phyloP scores from a whole-genome alignment of 2,888 invertebrate genomes.

The Ophioninae sp. region DNA sequence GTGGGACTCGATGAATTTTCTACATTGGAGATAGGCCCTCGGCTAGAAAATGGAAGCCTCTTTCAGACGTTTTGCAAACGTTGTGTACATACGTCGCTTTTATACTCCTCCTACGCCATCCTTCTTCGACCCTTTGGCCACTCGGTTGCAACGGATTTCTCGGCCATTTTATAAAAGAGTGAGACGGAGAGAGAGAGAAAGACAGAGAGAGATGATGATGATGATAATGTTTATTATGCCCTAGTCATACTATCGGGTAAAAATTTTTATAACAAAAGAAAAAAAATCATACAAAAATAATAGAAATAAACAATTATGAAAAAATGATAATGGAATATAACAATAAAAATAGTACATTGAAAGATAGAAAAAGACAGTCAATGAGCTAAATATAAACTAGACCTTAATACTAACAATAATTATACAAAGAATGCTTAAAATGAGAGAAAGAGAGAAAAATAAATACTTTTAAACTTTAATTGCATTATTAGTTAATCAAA shows the following conservation, averaged over 20 bases:
- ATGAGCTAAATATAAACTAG: too few relatives aligned
- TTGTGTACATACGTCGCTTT: conserved; percentile 34
- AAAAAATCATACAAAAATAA: too few relatives aligned
- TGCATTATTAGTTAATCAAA: neutral
- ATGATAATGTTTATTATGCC: neutral
- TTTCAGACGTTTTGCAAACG: conserved; percentile 48
- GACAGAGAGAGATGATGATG: too few relatives aligned
- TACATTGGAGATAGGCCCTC: conserved; percentile 58
- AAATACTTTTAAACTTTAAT: neutral
- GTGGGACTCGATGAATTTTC: conserved; percentile 64
- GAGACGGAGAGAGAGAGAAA: conserved; percentile 5
- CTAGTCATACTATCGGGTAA: too few relatives aligned
- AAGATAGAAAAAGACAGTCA: too few relatives aligned
- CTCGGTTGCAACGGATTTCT: conserved; percentile 41
- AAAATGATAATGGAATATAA: too few relatives aligned
- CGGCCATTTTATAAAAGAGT: conserved; percentile 37
- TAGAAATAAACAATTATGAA: too few relatives aligned
- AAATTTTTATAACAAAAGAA: too few relatives aligned
- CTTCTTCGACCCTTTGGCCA: conserved; percentile 47
- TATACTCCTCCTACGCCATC: conserved; percentile 23
- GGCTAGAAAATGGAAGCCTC: conserved; percentile 62
- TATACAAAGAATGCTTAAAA: too few relatives aligned
- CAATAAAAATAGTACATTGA: too few relatives aligned
- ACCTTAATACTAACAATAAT: too few relatives aligned
- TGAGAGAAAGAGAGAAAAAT: neutral